Conservation (phyloP, 2,888 invertebrate species). For the Cynaeus angustus region DNA sequence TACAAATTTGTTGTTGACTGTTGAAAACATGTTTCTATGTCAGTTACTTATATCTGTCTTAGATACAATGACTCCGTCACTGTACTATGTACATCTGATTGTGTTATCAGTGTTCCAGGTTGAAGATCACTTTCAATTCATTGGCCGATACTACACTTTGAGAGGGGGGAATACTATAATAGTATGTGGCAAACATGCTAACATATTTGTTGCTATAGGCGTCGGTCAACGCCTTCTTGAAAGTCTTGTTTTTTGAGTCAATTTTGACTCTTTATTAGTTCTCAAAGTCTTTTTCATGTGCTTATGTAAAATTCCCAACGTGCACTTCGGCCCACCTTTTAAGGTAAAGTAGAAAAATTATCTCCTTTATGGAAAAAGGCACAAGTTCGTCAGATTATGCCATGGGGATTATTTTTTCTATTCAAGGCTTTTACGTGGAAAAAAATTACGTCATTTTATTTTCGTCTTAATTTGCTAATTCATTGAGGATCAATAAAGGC, state of each 20-base stretch:
- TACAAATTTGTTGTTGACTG: neutral
- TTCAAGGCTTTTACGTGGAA: neutral
- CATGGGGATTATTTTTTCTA: neutral
- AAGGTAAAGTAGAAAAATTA: slow-evolving; percentile 28
- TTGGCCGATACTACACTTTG: slow-evolving; percentile 11
- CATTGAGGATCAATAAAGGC: too few relatives aligned
- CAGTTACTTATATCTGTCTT: slow-evolving; percentile 9
- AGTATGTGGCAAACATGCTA: slow-evolving; percentile 3
- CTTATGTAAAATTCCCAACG: slow-evolving; percentile 39
- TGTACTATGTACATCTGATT: slow-evolving; percentile 32
- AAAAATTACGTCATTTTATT: too few relatives aligned
- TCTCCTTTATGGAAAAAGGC: neutral
- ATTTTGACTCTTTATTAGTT: slow-evolving; percentile 16
- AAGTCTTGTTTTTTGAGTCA: slow-evolving; percentile 23
- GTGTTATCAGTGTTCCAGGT: slow-evolving; percentile 34
- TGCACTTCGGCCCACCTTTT: slow-evolving; percentile 27
- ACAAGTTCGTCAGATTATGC: too few relatives aligned
- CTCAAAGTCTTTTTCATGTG: slow-evolving; percentile 45
- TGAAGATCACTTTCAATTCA: slow-evolving; percentile 39
- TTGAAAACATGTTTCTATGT: neutral
- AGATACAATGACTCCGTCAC: slow-evolving; percentile 20
- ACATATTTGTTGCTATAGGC: slow-evolving; percentile 6
- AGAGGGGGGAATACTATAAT: slow-evolving; percentile 23
- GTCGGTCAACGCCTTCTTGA: slow-evolving; percentile 3
- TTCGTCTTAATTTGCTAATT: too few relatives aligned